Conservation (phyloP, 2,797 vertebrate genomes). For the Prunella strophiata region DNA sequence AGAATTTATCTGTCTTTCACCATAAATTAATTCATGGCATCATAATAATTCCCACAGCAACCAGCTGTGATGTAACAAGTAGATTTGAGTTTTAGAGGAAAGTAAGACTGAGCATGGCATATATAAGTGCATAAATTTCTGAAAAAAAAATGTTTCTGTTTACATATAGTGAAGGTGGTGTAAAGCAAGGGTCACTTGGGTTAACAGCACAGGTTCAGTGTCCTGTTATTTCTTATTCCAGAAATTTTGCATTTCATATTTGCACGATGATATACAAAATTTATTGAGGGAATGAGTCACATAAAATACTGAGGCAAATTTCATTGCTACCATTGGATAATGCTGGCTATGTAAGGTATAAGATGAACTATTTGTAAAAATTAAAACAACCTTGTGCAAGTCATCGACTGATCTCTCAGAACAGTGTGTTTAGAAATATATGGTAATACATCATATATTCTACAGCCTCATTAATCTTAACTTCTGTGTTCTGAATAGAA, state of each 20-base stretch:
- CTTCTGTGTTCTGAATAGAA: neutral
- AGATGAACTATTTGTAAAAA: neutral
- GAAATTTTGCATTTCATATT: neutral
- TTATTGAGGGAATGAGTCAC: neutral
- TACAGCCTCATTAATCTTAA: neutral
- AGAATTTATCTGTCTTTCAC: conserved; percentile 58
- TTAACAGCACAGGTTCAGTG: neutral
- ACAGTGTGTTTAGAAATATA: neutral
- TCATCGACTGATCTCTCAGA: neutral
- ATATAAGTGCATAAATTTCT: neutral
- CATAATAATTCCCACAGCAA: neutral
- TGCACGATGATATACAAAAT: neutral
- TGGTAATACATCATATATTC: neutral
- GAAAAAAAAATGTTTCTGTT: neutral
- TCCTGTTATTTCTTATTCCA: neutral
- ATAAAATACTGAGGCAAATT: neutral
- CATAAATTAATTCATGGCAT: conserved; percentile 45
- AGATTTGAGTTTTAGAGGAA: neutral
- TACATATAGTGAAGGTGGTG: accelerated
- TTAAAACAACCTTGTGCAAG: neutral
- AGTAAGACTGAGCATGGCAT: neutral
- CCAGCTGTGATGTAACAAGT: neutral
- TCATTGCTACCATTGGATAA: neutral
- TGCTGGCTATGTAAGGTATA: neutral
- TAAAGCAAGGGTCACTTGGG: neutral